Percentiles rank a stretch among this genome's conserved stretches.
phyloP scores from a whole-genome alignment of 1,140 invertebrate species.

The Heliconius melpomene region DNA sequence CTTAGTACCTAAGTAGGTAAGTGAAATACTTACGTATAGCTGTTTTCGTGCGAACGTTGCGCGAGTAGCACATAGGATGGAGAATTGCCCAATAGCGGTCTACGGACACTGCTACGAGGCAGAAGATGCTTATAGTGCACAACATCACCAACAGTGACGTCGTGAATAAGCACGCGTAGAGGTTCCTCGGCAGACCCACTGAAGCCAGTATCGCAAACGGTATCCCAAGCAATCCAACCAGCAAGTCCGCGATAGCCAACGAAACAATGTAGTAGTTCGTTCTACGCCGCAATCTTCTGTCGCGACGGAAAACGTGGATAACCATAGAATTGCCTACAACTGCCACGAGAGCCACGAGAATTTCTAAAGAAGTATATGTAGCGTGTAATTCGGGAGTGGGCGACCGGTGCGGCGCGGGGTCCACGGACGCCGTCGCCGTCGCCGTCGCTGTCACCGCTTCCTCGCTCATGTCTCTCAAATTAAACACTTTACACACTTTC shows the following conservation, averaged over 20 bases:
- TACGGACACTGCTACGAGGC: conserved; percentile 93
- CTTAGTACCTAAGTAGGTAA: neutral
- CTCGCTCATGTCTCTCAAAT: conserved; percentile 45
- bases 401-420: conserved; percentile 64
- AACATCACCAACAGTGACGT: conserved; percentile 92
- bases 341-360: conserved; percentile 90
- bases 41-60: conserved; percentile 91
- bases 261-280: conserved; percentile 97
- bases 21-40: conserved; percentile 87
- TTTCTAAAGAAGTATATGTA: conserved; percentile 88
- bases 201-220: conserved; percentile 91
- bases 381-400: conserved; percentile 82
- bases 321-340: conserved; percentile 92
- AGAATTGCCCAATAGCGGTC: conserved; percentile 96
- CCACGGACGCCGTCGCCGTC: conserved; percentile 48
- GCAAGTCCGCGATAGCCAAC: conserved; percentile 91
- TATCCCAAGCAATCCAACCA: conserved; percentile 90
- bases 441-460: conserved; percentile 50
- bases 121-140: conserved; percentile 96
- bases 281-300: conserved; percentile 87
- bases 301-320: conserved; percentile 90
- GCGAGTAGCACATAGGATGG: conserved; percentile 93
- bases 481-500: neutral
- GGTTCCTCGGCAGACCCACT: conserved; percentile 85
- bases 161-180: conserved; percentile 93